Conservation (phyloP, 1,140 invertebrate species). For the Solenopsis fugax region DNA sequence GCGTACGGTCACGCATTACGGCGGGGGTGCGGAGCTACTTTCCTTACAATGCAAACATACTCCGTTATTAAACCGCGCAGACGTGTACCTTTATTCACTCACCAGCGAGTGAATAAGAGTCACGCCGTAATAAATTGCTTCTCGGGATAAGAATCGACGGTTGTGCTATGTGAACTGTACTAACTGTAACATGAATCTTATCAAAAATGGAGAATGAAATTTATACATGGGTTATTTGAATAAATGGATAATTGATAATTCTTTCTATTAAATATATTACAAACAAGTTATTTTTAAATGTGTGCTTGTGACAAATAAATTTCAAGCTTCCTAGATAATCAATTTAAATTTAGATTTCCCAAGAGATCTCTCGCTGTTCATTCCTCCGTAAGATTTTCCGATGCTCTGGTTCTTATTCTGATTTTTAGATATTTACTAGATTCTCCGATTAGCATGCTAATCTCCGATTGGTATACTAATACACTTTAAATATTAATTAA, state of each 20-base stretch:
- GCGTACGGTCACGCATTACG: slow-evolving; percentile 21
- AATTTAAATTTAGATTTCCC: neutral
- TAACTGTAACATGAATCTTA: too few relatives aligned
- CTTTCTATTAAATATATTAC: neutral
- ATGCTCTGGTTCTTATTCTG: neutral
- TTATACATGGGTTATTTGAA: neutral
- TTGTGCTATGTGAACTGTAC: neutral
- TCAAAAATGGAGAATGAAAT: neutral
- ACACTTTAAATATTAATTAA: neutral
- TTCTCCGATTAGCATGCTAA: neutral
- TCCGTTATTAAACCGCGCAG: slow-evolving; percentile 71
- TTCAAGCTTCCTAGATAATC: neutral
- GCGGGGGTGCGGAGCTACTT: slow-evolving; percentile 35
- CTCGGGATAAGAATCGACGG: neutral
- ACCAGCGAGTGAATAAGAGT: slow-evolving; percentile 67
- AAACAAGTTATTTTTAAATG: neutral
- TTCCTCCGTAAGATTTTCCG: neutral
- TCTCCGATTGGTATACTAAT: too few relatives aligned
- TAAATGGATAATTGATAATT: neutral
- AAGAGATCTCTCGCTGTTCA: neutral
- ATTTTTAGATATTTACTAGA: neutral
- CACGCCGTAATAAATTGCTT: slow-evolving; percentile 67
- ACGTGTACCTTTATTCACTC: slow-evolving; percentile 70
- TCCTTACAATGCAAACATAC: slow-evolving; percentile 59
- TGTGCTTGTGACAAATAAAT: neutral